A percentile compares a stretch with the other conserved stretches of the same genome.
Evolutionary conservation across 92 coral and sea anemone species (phyloP).

Genomic region (Pocillopora grandis): DNA sequence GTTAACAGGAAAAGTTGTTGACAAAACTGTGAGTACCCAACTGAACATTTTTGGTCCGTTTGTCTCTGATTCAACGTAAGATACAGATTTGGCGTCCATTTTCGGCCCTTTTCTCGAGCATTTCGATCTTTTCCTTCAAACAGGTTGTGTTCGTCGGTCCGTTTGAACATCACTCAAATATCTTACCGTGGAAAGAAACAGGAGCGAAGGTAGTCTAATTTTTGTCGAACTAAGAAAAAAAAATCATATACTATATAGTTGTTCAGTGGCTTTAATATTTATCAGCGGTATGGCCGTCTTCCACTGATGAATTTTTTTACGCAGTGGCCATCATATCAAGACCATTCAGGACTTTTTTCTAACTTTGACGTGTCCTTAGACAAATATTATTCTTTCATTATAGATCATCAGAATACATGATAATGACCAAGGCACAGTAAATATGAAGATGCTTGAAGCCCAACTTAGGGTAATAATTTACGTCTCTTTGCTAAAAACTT

Average conservation of each 20-base stretch:
- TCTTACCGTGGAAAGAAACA: slow-evolving; percentile 79
- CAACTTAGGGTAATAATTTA: slow-evolving; percentile 49
- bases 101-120: too few relatives aligned
- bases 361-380: too few relatives aligned
- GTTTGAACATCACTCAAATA: slow-evolving; percentile 80
- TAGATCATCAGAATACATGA: slow-evolving; percentile 79
- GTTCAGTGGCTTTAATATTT: not conserved
- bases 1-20: slow-evolving; percentile 53
- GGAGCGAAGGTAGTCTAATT: slow-evolving; percentile 51
- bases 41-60: too few relatives aligned
- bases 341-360: too few relatives aligned
- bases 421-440: slow-evolving; percentile 64
- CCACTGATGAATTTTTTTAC: not conserved
- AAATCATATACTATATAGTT: not conserved
- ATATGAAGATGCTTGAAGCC: slow-evolving; percentile 70
- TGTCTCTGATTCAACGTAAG: too few relatives aligned
- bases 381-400: not conserved
- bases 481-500: too few relatives aligned
- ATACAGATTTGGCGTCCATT: too few relatives aligned
- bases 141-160: slow-evolving; percentile 83
- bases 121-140: not conserved
- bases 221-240: not conserved
- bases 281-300: not conserved
- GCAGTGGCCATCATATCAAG: not conserved
- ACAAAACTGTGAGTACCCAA: slow-evolving; percentile 60